These are phyloP conservation scores for Acronicta leporina DNA, from an alignment of 2,888 invertebrate genomes.

Conservation along the genomic window DNA sequence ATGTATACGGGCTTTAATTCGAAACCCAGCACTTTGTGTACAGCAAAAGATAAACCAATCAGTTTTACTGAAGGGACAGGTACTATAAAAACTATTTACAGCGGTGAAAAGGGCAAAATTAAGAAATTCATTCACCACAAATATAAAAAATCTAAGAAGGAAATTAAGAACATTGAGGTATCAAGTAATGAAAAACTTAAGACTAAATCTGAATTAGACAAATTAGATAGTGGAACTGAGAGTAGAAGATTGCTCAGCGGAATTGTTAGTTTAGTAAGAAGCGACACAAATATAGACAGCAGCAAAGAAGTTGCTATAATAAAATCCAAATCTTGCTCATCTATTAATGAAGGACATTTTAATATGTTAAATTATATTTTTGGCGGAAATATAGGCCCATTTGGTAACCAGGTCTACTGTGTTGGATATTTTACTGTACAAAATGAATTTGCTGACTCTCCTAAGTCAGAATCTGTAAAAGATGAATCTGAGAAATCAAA, in stretches of 20 bases:
- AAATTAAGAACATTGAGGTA: background rate
- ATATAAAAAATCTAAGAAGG: conserved; percentile 7
- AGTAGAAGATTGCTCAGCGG: conserved; percentile 13
- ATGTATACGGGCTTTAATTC: conserved; percentile 44
- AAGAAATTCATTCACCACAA: conserved; percentile 13
- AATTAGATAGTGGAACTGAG: background rate
- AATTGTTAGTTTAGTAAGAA: conserved; percentile 59
- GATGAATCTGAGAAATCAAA: conserved; percentile 49
- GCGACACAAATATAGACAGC: conserved; percentile 56
- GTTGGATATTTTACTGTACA: conserved; percentile 79
- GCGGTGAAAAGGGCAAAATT: conserved; percentile 49
- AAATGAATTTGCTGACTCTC: conserved; percentile 57
- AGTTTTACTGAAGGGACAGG: conserved; percentile 52
- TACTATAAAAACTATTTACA: conserved; percentile 64
- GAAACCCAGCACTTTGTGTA: conserved; percentile 34
- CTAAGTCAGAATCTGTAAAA: conserved; percentile 12
- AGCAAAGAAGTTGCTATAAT: conserved; percentile 47
- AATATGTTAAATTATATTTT: conserved; percentile 76
- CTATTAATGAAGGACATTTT: conserved; percentile 55
- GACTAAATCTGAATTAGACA: background rate
- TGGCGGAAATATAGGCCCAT: conserved; percentile 60
- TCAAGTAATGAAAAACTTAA: background rate
- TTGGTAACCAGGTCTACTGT: conserved; percentile 71
- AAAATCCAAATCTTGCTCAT: conserved; percentile 68
- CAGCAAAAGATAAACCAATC: conserved; percentile 27